Percentiles rank a stretch among this genome's conserved stretches.
Evolutionary conservation across 2,797 vertebrate species (phyloP).

Genomic region (Lerista edwardsae): DNA sequence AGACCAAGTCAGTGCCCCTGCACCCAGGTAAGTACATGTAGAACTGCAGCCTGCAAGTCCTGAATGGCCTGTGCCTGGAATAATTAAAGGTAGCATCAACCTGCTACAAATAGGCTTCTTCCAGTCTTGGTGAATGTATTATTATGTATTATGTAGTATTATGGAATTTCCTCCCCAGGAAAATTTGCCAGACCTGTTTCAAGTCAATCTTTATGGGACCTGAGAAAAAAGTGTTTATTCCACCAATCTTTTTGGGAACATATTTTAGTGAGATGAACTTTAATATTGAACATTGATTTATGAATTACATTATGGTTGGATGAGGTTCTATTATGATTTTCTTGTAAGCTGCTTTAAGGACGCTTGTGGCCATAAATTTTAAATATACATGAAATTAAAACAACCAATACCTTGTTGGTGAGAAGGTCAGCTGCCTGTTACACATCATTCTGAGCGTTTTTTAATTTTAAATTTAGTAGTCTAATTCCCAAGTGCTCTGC

Average conservation of each 20-base stretch:
- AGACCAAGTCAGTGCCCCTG: too few relatives aligned
- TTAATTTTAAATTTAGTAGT: background rate
- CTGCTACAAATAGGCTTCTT: background rate
- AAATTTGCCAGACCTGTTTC: background rate
- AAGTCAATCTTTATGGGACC: background rate
- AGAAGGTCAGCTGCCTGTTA: background rate
- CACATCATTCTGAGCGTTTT: background rate
- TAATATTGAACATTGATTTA: background rate
- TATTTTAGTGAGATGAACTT: background rate
- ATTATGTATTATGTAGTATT: too few relatives aligned
- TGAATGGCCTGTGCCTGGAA: too few relatives aligned
- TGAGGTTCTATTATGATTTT: background rate
- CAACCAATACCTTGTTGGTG: background rate
- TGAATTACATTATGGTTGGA: background rate
- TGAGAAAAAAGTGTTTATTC: background rate
- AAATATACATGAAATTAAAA: too few relatives aligned
- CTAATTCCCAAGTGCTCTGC: background rate
- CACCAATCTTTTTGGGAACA: background rate
- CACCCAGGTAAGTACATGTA: too few relatives aligned
- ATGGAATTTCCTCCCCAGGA: background rate
- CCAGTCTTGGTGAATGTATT: background rate
- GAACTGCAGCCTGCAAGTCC: too few relatives aligned
- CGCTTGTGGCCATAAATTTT: background rate
- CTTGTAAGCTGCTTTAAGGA: background rate
- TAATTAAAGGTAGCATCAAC: too few relatives aligned